Base-by-base conservation (phyloP, 2,113 vertebrate genomes). In the Corydoras sp. region DNA sequence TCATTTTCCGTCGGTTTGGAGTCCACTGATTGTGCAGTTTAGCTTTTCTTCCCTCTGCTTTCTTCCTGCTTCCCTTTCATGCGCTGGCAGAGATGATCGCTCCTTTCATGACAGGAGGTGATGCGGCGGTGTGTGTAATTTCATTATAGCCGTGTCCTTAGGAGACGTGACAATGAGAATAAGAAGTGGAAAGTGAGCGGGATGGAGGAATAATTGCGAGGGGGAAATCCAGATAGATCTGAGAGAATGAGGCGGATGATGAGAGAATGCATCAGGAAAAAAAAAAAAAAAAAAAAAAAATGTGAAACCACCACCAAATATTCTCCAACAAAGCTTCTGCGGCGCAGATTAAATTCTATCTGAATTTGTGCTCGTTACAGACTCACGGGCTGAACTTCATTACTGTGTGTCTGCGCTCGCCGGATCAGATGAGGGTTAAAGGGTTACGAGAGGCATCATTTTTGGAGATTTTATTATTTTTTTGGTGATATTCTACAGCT, bases 121-220 rank as follows among this genome's bases (percentile, higher is more conserved):
- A 55, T 24, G 61, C n/a, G 31, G 61, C 12, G 49, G 35, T 10
- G 10, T 65, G n/a, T 50, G 62, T 72, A 58, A 72, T 65, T 72
- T 58, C 35, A 62, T 66, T 71, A 61, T 54, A 62, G 32, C 6
- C 31, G 18, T 65, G 13, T 70, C 30, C 48, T 71, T 58, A 65
- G 63, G 62, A 58, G 55, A 29, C 24, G 12, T 13, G 15, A 8
- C 14, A 54, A 24, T 48, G 18, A 32, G 13, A 49, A n/a, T 31
- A 55, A 35, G 10, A 49, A 13, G 15, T 48, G 35, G 50, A 18
- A 11, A 43, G 43, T 14, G 51, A 62, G 6, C 12, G 2, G 9
- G 50, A 31, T 12, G 11, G 51, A 53, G 13, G 51, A 14, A 53
- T 10, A 14, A 53, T 12, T 10, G 51, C 10, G 11, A 14, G 51